Conservation (phyloP, 2,113 vertebrate species). For the Nestor notabilis region DNA sequence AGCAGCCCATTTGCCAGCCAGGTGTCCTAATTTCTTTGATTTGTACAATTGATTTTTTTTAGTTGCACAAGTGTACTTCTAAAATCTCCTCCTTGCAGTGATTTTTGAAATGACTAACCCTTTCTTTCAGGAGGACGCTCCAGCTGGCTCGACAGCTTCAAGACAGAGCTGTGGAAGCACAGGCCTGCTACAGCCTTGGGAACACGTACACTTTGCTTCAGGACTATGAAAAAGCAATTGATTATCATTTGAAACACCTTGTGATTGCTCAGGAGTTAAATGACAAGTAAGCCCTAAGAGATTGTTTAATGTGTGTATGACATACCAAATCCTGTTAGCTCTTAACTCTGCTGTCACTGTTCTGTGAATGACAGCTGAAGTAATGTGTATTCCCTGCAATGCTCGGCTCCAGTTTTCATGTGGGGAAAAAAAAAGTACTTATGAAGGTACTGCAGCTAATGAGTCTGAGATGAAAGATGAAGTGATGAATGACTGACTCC, state of each 20-base stretch:
- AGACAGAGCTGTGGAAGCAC: constrained; percentile 93
- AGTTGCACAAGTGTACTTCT: not conserved
- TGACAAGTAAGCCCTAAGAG: constrained; percentile 80
- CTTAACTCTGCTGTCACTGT: not conserved
- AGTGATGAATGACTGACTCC: not conserved
- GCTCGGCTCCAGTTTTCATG: not conserved
- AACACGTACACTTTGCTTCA: constrained; percentile 96
- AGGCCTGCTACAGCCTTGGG: constrained; percentile 96
- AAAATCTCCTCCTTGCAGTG: not conserved
- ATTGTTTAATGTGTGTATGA: not conserved
- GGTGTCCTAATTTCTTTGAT: not conserved
- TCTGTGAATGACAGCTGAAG: not conserved
- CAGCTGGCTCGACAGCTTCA: constrained; percentile 91
- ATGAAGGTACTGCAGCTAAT: not conserved
- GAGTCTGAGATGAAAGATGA: not conserved
- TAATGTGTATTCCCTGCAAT: not conserved
- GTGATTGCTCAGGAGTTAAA: constrained; percentile 93
- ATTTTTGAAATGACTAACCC: not conserved
- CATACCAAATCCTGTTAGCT: not conserved
- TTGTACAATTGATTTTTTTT: not conserved
- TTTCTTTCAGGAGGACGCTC: constrained; percentile 83
- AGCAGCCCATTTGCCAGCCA: not conserved
- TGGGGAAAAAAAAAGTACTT: not conserved
- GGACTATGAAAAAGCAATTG: constrained; percentile 93
- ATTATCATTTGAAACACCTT: constrained; percentile 94